These are phyloP conservation scores for Sminthurinus aureus DNA, from an alignment of 2,888 invertebrate species.

Conservation along the genomic window DNA sequence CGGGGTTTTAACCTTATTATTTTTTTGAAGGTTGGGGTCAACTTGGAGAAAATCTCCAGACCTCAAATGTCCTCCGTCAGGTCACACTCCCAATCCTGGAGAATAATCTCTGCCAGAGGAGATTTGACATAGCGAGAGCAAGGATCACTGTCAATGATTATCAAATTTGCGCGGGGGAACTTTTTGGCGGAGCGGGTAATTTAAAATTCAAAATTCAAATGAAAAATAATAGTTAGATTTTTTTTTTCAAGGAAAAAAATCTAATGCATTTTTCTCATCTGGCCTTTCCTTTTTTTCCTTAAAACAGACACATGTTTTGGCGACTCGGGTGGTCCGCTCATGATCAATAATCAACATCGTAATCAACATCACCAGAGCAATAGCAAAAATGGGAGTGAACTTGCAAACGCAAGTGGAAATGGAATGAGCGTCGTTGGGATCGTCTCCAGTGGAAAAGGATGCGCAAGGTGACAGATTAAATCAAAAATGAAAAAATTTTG, in stretches of 20 bases:
- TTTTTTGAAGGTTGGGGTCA: slow-evolving; percentile 48
- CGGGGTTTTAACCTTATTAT: too few species aligned
- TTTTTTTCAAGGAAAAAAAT: background rate
- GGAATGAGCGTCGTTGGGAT: slow-evolving; percentile 37
- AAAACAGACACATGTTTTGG: background rate
- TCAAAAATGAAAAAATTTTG: too few species aligned
- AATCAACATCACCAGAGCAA: too few species aligned
- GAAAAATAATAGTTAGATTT: background rate
- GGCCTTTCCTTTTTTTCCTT: background rate
- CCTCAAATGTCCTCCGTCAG: slow-evolving; percentile 13
- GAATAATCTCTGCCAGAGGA: slow-evolving; percentile 18
- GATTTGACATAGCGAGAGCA: slow-evolving; percentile 16
- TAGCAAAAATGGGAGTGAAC: background rate
- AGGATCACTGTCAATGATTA: slow-evolving; percentile 8
- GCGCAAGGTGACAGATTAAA: too few species aligned
- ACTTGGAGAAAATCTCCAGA: slow-evolving; percentile 15
- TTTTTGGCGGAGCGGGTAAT: slow-evolving; percentile 31
- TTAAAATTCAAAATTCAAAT: background rate
- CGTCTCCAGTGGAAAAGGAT: slow-evolving; percentile 32
- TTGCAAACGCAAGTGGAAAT: background rate
- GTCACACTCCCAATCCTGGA: slow-evolving; percentile 28
- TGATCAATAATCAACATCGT: slow-evolving; percentile 34
- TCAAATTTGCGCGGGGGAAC: slow-evolving; percentile 48
- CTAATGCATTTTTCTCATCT: background rate
- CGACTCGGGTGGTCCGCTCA: slow-evolving; percentile 37